These are phyloP conservation scores for Embiotoca jacksoni DNA, from an alignment of 2,113 vertebrate species.

Conservation along the genomic window DNA sequence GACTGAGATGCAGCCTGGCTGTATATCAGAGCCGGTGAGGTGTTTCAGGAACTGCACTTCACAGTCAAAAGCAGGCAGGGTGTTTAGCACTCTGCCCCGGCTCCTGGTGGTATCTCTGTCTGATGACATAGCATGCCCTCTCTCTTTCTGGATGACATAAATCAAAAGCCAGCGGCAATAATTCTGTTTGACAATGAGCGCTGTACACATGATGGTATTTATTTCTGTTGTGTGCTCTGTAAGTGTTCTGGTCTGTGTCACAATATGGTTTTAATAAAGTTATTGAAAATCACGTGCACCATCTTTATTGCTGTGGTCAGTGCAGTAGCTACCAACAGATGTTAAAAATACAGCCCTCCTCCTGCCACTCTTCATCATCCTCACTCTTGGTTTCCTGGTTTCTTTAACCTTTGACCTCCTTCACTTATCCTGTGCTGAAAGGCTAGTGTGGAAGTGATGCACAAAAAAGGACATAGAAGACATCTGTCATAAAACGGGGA, in stretches of 20 bases:
- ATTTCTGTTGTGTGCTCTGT: constrained; percentile 85
- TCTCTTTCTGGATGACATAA: constrained; percentile 78
- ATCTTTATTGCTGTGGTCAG: constrained; percentile 11
- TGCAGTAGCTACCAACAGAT: not conserved
- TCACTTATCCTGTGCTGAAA: too few species aligned
- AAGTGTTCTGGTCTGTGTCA: constrained; percentile 84
- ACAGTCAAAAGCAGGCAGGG: constrained; percentile 65
- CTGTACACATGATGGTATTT: constrained; percentile 85
- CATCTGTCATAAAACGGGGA: too few species aligned
- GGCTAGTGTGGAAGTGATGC: too few species aligned
- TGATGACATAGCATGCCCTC: constrained; percentile 82
- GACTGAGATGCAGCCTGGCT: constrained; percentile 69
- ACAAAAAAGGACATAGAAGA: too few species aligned
- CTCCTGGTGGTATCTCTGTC: constrained; percentile 74
- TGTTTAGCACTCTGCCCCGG: constrained; percentile 68
- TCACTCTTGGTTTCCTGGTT: too few species aligned
- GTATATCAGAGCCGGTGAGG: constrained; percentile 67
- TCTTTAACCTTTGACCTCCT: too few species aligned
- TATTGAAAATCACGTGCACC: constrained; percentile 59
- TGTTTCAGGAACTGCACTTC: constrained; percentile 68
- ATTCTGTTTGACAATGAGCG: constrained; percentile 82
- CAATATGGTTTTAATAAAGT: constrained; percentile 86
- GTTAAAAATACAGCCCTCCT: too few species aligned
- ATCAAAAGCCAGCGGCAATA: constrained; percentile 83
- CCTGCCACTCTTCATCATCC: too few species aligned